These are phyloP conservation scores for Strongylocentrotus purpuratus DNA, from an alignment of 35 echinoderm and acorn worm species.

Conservation along the genomic window DNA sequence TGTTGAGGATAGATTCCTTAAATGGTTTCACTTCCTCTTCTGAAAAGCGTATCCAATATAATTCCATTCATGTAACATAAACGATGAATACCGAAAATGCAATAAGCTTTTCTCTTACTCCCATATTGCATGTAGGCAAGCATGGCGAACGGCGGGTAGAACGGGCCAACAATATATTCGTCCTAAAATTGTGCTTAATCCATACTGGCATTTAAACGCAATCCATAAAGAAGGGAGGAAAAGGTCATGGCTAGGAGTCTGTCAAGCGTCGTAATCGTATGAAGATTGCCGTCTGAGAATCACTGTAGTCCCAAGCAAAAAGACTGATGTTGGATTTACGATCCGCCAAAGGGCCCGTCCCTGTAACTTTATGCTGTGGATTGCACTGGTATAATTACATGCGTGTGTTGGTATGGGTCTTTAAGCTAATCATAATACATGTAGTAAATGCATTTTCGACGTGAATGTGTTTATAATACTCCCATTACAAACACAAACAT, in stretches of 20 bases:
- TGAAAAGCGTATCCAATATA: background rate
- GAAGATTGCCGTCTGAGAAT: background rate
- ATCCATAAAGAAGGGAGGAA: background rate
- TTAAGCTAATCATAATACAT: no score
- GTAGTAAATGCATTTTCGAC: no score
- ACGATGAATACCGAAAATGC: background rate
- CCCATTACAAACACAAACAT: no score
- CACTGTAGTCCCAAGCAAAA: background rate
- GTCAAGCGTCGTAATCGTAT: background rate
- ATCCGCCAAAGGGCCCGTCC: background rate
- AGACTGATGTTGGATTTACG: background rate
- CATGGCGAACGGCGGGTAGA: background rate
- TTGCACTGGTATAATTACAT: no score
- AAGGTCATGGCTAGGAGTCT: background rate
- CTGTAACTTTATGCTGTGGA: no score
- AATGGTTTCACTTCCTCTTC: no score
- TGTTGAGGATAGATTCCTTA: no score
- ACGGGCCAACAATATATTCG: background rate
- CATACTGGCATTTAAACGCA: slow-evolving; percentile 16
- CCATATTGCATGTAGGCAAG: background rate
- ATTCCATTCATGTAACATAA: background rate
- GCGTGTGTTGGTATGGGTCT: no score
- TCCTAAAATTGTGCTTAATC: slow-evolving; percentile 29
- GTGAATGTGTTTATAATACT: no score
- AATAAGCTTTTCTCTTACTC: background rate